Base-by-base conservation (phyloP, 2,113 vertebrate genomes). In the Triplophysa tibetana region DNA sequence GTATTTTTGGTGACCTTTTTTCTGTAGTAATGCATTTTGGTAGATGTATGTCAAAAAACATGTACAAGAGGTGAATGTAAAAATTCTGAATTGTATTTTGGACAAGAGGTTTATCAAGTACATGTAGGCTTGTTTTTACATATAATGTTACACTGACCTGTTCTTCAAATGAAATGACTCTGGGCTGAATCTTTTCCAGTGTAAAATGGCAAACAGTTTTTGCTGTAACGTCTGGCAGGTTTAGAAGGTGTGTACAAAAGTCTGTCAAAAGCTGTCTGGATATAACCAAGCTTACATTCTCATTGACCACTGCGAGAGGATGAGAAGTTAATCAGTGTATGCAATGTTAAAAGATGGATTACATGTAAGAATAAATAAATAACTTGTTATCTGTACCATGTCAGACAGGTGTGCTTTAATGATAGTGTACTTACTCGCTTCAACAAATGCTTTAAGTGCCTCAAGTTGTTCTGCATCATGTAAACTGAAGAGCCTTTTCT, bases 101-200 rank as follows among this genome's bases (percentile, higher is more conserved):
- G 33, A 33, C 33, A 33, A 29, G 26, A 29, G 26, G 33, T 6
- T 33, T 33, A 33, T 33, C 43, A 45, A 11, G 43, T 45, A 2
- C 50, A 54, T 54, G 1, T 19, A 52, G 3, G 50, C 38, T 8
- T 19, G 3, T 62, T 50, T 1, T 50, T 8, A 52, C 29, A 38
- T 38, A 0, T 7, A 7, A 38, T 38, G 33, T 2, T 24, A 50
- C 10, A 58, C 89, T 92, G 87, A 98, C 97, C 92, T 99, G 98
- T 56, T 99, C 98, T 88, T 99, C 98, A 83, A 99, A 99, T 1
- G 97, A 99, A 90, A 99, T 99, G 75, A 99, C 98, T 88, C 97
- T 93, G 2, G 98, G 97, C 86, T 99, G 98, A 82, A 99, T 98
- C 92, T 98, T 98, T 82, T 99, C 98, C 90, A 99, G 88, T 48